Evolutionary conservation across 2,113 vertebrate species (phyloP).

Genomic region (Eurystomus gularis): DNA sequence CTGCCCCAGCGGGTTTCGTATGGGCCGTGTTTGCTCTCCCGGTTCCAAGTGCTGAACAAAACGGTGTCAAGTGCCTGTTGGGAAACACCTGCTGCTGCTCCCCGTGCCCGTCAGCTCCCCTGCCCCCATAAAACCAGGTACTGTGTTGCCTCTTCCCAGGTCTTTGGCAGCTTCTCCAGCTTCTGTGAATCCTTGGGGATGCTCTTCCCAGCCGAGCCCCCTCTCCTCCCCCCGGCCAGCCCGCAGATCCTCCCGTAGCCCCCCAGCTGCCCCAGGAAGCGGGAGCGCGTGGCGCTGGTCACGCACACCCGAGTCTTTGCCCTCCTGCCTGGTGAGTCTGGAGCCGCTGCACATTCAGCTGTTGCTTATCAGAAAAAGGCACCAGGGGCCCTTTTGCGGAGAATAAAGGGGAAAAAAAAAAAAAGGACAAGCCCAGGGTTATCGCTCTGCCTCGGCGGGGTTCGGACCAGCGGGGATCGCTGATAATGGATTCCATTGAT

Average conservation of each 20-base stretch:
- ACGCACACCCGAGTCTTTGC: neutral
- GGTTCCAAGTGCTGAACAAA: accelerated
- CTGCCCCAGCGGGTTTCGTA: accelerated
- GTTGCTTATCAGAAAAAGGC: neutral
- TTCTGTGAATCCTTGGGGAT: neutral
- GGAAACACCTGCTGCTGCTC: neutral
- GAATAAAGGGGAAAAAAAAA: too few species aligned
- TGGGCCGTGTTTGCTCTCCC: neutral
- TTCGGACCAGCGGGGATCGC: neutral
- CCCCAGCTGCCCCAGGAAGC: too few species aligned
- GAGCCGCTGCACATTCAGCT: neutral
- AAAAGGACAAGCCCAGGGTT: neutral
- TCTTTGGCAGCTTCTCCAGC: too few species aligned
- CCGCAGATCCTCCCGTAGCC: accelerated
- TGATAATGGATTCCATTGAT: neutral
- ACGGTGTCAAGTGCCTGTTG: accelerated
- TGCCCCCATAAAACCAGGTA: accelerated
- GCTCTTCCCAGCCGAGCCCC: accelerated
- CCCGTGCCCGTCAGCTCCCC: neutral
- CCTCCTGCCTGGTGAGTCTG: neutral
- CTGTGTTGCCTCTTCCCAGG: accelerated
- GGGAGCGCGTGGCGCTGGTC: accelerated
- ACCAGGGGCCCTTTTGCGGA: neutral
- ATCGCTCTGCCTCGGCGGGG: neutral
- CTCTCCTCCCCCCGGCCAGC: neutral